Conservation (phyloP, 2,888 invertebrate species). For the Eilema caniola region DNA sequence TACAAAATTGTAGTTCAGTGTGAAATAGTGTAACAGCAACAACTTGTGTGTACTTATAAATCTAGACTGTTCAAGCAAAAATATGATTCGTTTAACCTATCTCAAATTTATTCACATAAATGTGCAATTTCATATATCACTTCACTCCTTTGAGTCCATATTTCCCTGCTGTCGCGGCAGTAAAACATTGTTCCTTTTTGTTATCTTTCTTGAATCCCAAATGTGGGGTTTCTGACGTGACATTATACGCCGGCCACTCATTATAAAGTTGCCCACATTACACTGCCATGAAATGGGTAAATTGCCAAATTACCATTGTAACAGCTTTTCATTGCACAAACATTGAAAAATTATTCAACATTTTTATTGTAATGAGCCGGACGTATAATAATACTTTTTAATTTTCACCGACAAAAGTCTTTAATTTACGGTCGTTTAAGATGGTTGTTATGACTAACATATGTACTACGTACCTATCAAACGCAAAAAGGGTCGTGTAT, state of each 20-base stretch:
- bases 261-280: constrained; percentile 48
- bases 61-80: constrained; percentile 3
- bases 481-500: neutral
- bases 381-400: constrained; percentile 40
- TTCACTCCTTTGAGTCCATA: constrained; percentile 12
- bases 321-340: constrained; percentile 47
- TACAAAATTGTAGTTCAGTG: neutral
- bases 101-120: constrained; percentile 16
- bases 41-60: neutral
- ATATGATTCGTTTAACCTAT: constrained; percentile 7
- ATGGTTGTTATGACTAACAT: constrained; percentile 14
- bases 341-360: constrained; percentile 41
- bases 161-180: neutral
- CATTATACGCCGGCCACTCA: constrained; percentile 37
- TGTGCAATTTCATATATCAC: constrained; percentile 14
- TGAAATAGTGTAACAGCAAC: neutral
- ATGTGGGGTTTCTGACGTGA: constrained; percentile 29
- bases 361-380: constrained; percentile 38
- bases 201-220: constrained; percentile 23
- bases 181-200: constrained; percentile 12
- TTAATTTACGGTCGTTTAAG: constrained; percentile 27
- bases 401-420: constrained; percentile 28
- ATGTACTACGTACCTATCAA: constrained; percentile 1
- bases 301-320: constrained; percentile 55
- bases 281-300: constrained; percentile 48